A percentile compares a stretch with the other conserved stretches of the same genome.
phyloP scores from a whole-genome alignment of 2,888 invertebrate genomes.

The Lochmaea capreae region DNA sequence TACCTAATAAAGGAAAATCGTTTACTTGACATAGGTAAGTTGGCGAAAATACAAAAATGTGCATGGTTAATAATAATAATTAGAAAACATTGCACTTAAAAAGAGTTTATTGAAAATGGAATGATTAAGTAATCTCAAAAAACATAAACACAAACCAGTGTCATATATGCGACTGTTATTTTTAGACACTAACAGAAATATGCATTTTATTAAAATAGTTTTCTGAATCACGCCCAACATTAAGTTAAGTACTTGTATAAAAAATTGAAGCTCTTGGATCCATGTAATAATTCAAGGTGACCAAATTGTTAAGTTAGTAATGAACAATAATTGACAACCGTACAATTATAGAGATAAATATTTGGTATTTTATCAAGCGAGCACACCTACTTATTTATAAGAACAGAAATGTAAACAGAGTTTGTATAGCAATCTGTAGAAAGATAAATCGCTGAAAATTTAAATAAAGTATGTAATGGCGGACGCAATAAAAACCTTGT shows the following conservation, averaged over 20 bases:
- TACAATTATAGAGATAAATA: conserved; percentile 26
- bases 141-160: conserved; percentile 33
- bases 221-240: conserved; percentile 31
- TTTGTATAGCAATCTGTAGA: conserved; percentile 22
- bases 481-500: conserved; percentile 48
- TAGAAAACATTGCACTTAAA: neutral
- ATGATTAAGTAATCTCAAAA: conserved; percentile 17
- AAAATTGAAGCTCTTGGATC: conserved; percentile 22
- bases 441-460: conserved; percentile 19
- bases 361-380: conserved; percentile 25
- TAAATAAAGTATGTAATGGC: conserved; percentile 49
- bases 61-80: neutral
- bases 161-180: conserved; percentile 32
- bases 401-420: conserved; percentile 33
- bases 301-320: conserved; percentile 21
- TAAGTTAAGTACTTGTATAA: conserved; percentile 11
- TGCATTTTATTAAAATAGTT: conserved; percentile 35
- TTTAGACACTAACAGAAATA: conserved; percentile 26
- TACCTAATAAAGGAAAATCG: too few species aligned
- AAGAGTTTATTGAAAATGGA: neutral
- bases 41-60: too few species aligned
- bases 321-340: conserved; percentile 23
- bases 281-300: conserved; percentile 31
- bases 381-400: conserved; percentile 31
- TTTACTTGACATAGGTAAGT: too few species aligned